These are phyloP conservation scores for Macroglossus sobrinus DNA, from an alignment of 2,113 vertebrate genomes.

Conservation along the genomic window DNA sequence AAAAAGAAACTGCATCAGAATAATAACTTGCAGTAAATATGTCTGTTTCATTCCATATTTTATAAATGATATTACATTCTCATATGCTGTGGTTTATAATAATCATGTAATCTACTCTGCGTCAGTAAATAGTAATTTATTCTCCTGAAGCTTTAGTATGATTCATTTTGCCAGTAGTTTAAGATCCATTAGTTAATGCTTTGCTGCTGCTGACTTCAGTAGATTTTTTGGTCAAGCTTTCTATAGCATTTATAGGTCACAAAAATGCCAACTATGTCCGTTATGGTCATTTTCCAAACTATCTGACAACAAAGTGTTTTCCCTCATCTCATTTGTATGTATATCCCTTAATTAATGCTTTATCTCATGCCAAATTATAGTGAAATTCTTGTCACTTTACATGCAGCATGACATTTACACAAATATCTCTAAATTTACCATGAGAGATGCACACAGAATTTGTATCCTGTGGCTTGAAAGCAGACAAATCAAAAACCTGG, in stretches of 20 bases:
- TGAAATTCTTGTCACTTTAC: conserved; percentile 53
- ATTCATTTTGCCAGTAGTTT: conserved; percentile 46
- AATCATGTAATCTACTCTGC: conserved; percentile 45
- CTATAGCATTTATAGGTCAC: conserved; percentile 62
- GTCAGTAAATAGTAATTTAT: conserved; percentile 66
- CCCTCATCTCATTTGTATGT: conserved; percentile 67
- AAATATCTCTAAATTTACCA: conserved; percentile 60
- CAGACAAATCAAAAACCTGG: conserved; percentile 30
- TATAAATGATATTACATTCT: conserved; percentile 38
- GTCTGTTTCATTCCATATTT: conserved; percentile 57
- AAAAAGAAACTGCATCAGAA: conserved; percentile 40
- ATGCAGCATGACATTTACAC: conserved; percentile 59
- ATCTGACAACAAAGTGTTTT: conserved; percentile 62
- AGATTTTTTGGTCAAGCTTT: conserved; percentile 38
- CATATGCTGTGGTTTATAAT: conserved; percentile 46
- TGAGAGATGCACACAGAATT: conserved; percentile 19
- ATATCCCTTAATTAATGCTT: conserved; percentile 60
- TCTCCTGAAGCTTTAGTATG: conserved; percentile 47
- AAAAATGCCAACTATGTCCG: conserved; percentile 64
- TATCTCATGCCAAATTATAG: conserved; percentile 31
- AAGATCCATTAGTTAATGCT: conserved; percentile 47
- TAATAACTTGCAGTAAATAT: conserved; percentile 40
- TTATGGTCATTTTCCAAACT: conserved; percentile 48
- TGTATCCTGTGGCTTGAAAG: conserved; percentile 2
- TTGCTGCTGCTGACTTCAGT: conserved; percentile 56